Evolutionary conservation across 2,888 invertebrate species (phyloP).

Genomic region (Resseliella maxima): DNA sequence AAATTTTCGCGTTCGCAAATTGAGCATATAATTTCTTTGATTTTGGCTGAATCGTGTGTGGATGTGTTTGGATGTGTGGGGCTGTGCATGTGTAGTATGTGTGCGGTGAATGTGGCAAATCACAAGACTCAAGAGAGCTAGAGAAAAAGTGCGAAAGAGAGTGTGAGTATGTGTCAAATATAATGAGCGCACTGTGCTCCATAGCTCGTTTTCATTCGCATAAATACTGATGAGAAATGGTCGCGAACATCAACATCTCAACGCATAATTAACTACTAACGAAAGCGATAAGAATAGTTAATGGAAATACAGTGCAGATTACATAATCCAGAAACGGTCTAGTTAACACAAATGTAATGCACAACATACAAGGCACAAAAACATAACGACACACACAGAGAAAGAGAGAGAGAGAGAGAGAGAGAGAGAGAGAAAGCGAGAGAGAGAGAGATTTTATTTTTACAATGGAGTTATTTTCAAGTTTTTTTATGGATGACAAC

Average conservation of each 20-base stretch:
- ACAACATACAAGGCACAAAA: neutral
- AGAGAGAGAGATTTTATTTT: neutral
- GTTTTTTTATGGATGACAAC: neutral
- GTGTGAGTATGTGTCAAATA: too few relatives aligned
- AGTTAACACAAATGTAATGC: neutral
- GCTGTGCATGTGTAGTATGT: neutral
- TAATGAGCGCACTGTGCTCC: slow-evolving; percentile 20
- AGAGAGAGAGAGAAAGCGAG: too few relatives aligned
- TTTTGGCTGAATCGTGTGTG: neutral
- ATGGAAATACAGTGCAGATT: slow-evolving; percentile 1
- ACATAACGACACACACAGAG: too few relatives aligned
- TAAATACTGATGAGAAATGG: slow-evolving; percentile 24
- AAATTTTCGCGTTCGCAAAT: neutral
- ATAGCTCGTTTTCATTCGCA: neutral
- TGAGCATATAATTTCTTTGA: slow-evolving; percentile 51
- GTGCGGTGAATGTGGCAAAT: neutral
- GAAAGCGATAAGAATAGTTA: slow-evolving; percentile 51
- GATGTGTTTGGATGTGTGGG: neutral
- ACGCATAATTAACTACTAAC: slow-evolving; percentile 55
- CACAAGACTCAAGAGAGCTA: neutral
- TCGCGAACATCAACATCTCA: slow-evolving; percentile 39
- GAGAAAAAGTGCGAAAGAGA: neutral
- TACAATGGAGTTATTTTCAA: neutral
- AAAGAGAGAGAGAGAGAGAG: too few relatives aligned
- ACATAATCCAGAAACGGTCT: slow-evolving; percentile 17